Percentiles rank a stretch among this genome's conserved stretches.
phyloP scores from a whole-genome alignment of 2,113 vertebrate genomes.

The Tragelaphus scriptus region DNA sequence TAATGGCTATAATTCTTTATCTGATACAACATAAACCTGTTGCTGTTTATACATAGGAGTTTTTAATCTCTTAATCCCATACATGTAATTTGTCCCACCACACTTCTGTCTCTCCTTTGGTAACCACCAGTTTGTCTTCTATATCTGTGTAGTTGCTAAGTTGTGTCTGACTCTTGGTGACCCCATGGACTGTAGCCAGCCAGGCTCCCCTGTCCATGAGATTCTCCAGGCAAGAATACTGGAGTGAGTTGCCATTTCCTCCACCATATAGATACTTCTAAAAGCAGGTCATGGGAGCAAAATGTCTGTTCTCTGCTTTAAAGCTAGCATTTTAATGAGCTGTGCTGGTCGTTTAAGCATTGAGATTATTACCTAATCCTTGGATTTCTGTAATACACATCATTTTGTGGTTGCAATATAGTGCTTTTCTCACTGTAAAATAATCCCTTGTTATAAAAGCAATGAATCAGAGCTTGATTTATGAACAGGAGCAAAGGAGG shows the following conservation, averaged over 20 bases:
- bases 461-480: not conserved
- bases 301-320: not conserved
- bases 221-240: not conserved
- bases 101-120: not conserved
- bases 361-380: constrained; percentile 4
- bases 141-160: not conserved
- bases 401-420: not conserved
- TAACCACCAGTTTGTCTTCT: not conserved
- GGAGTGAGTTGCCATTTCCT: not conserved
- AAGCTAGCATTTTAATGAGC: not conserved
- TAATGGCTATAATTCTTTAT: not conserved
- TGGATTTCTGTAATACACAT: constrained; percentile 21
- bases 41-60: not conserved
- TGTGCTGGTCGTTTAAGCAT: not conserved
- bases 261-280: not conserved
- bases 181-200: not conserved
- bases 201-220: not conserved
- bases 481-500: not conserved
- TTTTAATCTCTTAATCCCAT: not conserved
- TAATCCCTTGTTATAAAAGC: constrained; percentile 40
- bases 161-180: not conserved
- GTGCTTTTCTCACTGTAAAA: constrained; percentile 35
- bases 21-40: not conserved
- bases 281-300: not conserved
- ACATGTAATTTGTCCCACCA: not conserved